These are phyloP conservation scores for Gnathonemus echidnorhynchus DNA, from an alignment of 2,113 vertebrate species.

Conservation along the genomic window DNA sequence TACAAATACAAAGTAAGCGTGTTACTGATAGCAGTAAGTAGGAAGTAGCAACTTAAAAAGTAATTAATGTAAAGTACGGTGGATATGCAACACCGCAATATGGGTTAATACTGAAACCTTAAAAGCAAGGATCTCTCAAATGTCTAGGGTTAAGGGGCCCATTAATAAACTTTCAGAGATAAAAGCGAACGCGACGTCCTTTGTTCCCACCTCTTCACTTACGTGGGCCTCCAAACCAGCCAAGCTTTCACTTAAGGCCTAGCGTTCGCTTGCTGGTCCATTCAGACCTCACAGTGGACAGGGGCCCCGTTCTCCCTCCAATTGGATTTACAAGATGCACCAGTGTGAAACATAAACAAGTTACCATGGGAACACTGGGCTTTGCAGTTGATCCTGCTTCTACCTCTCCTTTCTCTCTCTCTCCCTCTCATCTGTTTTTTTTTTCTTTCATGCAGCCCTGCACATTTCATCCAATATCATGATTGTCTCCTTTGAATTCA, in stretches of 20 bases:
- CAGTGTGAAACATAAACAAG: constrained; percentile 77
- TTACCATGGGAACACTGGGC: constrained; percentile 67
- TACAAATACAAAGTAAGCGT: neutral
- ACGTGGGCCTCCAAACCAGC: constrained; percentile 42
- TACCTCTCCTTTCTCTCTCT: constrained; percentile 25
- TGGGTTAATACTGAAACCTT: constrained; percentile 20
- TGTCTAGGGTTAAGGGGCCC: constrained; percentile 38
- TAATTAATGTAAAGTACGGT: constrained; percentile 20
- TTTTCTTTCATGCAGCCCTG: constrained; percentile 15
- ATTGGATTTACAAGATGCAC: constrained; percentile 82
- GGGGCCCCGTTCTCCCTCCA: constrained; percentile 70
- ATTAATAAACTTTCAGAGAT: constrained; percentile 59
- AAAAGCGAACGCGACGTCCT: constrained; percentile 52
- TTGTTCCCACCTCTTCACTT: constrained; percentile 52
- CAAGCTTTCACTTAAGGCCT: constrained; percentile 40
- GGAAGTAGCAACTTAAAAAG: neutral
- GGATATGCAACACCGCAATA: constrained; percentile 23
- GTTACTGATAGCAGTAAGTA: constrained; percentile 7
- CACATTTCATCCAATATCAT: neutral
- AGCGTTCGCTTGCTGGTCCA: constrained; percentile 57
- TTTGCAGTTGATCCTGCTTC: constrained; percentile 51
- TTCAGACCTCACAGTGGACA: constrained; percentile 65
- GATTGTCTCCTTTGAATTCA: neutral
- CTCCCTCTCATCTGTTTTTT: constrained; percentile 37
- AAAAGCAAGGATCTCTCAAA: constrained; percentile 26